A percentile compares a stretch with the other conserved stretches of the same genome.
Conservation (phyloP, 2,113 vertebrate genomes). For the Lanius collurio region DNA sequence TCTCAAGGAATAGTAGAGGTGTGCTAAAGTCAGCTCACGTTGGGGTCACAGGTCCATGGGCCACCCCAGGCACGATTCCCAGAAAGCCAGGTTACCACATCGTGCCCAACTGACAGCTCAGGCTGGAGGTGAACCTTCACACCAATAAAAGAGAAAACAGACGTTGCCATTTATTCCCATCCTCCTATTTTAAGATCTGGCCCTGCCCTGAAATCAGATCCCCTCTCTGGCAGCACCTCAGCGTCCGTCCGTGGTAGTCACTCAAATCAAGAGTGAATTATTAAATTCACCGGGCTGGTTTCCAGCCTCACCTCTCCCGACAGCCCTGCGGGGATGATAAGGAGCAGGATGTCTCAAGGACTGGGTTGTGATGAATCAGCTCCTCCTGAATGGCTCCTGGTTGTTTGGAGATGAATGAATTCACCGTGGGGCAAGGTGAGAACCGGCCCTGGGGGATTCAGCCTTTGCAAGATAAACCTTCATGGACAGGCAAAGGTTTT, state of each 20-base stretch:
- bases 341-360: not conserved
- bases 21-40: not conserved
- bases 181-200: not conserved
- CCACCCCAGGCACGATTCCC: fast-evolving
- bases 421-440: not conserved
- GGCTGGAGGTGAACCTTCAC: not conserved
- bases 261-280: not conserved
- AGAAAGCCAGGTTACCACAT: fast-evolving
- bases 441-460: not conserved
- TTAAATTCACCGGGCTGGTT: not conserved
- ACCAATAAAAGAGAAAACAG: not conserved
- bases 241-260: fast-evolving
- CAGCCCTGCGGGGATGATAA: not conserved
- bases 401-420: not conserved
- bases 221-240: not conserved
- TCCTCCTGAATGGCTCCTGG: not conserved
- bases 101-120: fast-evolving
- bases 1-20: not conserved
- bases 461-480: not conserved
- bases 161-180: fast-evolving
- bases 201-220: not conserved
- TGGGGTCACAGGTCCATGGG: not conserved
- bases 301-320: not conserved
- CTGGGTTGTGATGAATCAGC: not conserved
- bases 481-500: fast-evolving